A percentile compares a stretch with the other conserved stretches of the same genome.
Evolutionary conservation across 2,888 invertebrate genomes (phyloP).

Genomic region (Ophion slaviceki): DNA sequence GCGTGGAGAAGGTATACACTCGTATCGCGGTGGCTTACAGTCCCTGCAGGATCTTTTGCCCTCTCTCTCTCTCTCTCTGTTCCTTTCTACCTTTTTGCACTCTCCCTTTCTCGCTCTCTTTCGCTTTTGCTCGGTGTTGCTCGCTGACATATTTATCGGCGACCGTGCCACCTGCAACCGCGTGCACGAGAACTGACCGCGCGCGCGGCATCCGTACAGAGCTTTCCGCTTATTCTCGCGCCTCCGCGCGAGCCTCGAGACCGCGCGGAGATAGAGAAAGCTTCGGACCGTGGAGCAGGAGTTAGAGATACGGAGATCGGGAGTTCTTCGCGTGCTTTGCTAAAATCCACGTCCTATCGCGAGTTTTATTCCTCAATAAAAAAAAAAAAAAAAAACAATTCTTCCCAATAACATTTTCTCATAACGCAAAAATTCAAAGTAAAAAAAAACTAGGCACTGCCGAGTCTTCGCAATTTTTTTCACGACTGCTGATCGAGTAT

Average conservation of each 20-base stretch:
- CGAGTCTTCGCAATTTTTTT: background rate
- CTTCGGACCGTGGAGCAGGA: conserved; percentile 38
- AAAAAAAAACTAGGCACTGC: background rate
- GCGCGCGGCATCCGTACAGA: conserved; percentile 79
- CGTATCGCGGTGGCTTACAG: conserved; percentile 31
- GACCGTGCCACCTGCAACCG: conserved; percentile 81
- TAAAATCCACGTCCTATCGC: background rate
- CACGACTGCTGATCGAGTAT: background rate
- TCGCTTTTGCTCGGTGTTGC: conserved; percentile 78
- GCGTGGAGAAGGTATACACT: conserved; percentile 18
- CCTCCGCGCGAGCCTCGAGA: conserved; percentile 15
- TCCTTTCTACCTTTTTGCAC: conserved; percentile 32
- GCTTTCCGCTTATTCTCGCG: conserved; percentile 59
- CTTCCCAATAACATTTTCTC: conserved; percentile 16
- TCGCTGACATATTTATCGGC: conserved; percentile 83
- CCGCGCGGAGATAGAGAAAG: conserved; percentile 42
- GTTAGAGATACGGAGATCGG: conserved; percentile 39
- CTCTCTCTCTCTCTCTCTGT: background rate
- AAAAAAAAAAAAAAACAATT: conserved; percentile 45
- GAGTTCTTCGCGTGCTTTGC: conserved; percentile 23
- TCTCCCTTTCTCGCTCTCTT: conserved; percentile 56
- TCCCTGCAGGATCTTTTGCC: conserved; percentile 25
- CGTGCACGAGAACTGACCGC: conserved; percentile 71
- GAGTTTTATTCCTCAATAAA: conserved; percentile 71
- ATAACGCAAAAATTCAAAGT: background rate